Percentiles rank a stretch among this genome's conserved stretches.
These are phyloP conservation scores for Argya squamiceps DNA, from an alignment of 2,797 vertebrate genomes.

Conservation along the genomic window DNA sequence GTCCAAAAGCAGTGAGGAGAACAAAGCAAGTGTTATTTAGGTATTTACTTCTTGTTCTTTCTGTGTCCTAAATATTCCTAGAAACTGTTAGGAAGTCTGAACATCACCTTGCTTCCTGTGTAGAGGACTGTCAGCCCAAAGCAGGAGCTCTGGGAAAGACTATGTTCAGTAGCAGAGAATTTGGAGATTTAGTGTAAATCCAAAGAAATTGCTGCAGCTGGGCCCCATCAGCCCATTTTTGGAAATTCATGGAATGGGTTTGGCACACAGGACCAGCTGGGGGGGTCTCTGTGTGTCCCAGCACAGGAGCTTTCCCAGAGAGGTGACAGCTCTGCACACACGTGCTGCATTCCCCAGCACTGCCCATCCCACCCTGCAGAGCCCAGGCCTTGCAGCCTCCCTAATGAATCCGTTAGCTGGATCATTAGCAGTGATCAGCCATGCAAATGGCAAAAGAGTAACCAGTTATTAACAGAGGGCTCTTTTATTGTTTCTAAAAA, in stretches of 20 bases:
- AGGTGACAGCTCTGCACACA: background rate
- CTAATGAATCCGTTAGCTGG: background rate
- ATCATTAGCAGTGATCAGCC: conserved; percentile 38
- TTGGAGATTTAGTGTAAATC: background rate
- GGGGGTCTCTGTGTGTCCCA: background rate
- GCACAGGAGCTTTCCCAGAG: background rate
- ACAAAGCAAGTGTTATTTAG: background rate
- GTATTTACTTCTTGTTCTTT: background rate
- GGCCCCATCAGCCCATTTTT: background rate
- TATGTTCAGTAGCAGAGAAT: background rate
- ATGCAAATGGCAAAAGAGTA: background rate
- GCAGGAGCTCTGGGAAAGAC: background rate
- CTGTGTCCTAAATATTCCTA: background rate
- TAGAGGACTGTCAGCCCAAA: background rate
- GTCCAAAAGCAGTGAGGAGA: background rate
- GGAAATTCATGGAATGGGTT: background rate
- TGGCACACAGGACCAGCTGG: accelerated
- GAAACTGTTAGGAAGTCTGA: background rate
- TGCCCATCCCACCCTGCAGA: accelerated
- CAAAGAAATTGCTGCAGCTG: background rate
- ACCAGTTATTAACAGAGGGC: conserved; percentile 8
- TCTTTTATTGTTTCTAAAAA: conserved; percentile 37
- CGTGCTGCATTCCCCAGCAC: accelerated
- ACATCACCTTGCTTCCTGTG: background rate
- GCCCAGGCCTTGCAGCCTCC: background rate